Evolutionary conservation across 2,888 invertebrate species (phyloP), one percentile per base, ranked within the genome.

Genomic region (Lamellibrachia columna): DNA sequence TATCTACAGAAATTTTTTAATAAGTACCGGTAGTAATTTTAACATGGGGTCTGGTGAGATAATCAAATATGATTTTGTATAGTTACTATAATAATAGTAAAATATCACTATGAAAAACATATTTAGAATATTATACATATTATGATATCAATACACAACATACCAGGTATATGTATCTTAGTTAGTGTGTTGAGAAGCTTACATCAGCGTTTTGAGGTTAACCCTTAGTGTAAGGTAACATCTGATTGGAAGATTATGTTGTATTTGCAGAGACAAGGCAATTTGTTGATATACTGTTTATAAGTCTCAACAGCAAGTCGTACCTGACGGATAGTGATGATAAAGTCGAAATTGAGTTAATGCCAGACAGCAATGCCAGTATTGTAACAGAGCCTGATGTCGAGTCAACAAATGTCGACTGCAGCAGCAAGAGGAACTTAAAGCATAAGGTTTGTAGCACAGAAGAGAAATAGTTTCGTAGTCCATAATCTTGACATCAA

Each of bases 231-330:
- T 52, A 40, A 28, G 75, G 22, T 22, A 22, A 75, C 75, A 52
- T 22, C 90, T 52, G 52, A 15, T 52, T 91, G 52, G 7, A 91
- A 15, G 9, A 15, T n/a, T 28, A n/a, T n/a, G 53, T 3, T 55
- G 90, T 92, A 91, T 91, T 94, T 97, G 22, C 97, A 98, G 99
- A 99, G 97, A 99, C 99, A 2, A 98, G 98, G 96, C 97, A 97
- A 7, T 99, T 99, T 97, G 98, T 99, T 52, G 98, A 98, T 94
- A 97, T 98, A 95, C 97, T 99, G 93, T 98, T 98, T 95, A 97
- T 98, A 95, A 98, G 98, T 0, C 96, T 99, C 94, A 98, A 98
- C 94, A 97, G 97, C 90, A 98, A 98, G 94, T 95, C 96, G 0
- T 97, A 97, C 94, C 90, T 95, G 60, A 22, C 91, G 8, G 92